phyloP scores from a whole-genome alignment of 1,140 invertebrate species.

The honey bee (Apis mellifera) region DNA sequence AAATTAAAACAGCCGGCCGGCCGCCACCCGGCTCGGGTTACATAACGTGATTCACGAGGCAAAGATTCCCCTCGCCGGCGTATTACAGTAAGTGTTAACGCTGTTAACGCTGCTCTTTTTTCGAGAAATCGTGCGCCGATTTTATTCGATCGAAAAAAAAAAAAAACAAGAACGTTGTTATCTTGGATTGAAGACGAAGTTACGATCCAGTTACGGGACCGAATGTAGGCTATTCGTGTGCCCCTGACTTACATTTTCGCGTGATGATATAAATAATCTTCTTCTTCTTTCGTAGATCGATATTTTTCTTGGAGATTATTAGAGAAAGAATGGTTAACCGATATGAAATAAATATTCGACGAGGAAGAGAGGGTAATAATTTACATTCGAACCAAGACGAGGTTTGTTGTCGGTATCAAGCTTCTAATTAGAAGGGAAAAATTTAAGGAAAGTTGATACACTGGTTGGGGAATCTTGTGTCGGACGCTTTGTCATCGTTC shows the following conservation, averaged over 20 bases:
- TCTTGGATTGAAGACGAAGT: no score
- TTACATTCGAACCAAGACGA: not conserved
- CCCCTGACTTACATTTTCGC: no score
- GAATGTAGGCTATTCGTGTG: no score
- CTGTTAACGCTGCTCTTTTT: not conserved
- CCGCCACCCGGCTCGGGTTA: not conserved
- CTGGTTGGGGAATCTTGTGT: not conserved
- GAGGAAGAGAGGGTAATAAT: not conserved
- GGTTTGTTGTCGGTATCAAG: not conserved
- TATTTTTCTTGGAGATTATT: no score
- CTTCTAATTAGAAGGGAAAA: not conserved
- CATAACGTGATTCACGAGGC: not conserved
- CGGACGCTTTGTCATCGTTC: not conserved
- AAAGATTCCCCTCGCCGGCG: not conserved
- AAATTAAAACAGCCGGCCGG: conserved; percentile 15
- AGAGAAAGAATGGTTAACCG: no score
- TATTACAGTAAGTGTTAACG: not conserved
- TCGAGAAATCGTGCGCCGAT: no score
- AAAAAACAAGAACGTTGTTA: no score
- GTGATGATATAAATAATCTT: no score
- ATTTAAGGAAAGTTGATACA: not conserved
- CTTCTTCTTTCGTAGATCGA: no score
- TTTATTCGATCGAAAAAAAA: not conserved
- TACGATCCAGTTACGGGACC: no score
- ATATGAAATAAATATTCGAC: not conserved